Conservation (phyloP, 2,888 invertebrate species). For the Monochamus alternatus region DNA sequence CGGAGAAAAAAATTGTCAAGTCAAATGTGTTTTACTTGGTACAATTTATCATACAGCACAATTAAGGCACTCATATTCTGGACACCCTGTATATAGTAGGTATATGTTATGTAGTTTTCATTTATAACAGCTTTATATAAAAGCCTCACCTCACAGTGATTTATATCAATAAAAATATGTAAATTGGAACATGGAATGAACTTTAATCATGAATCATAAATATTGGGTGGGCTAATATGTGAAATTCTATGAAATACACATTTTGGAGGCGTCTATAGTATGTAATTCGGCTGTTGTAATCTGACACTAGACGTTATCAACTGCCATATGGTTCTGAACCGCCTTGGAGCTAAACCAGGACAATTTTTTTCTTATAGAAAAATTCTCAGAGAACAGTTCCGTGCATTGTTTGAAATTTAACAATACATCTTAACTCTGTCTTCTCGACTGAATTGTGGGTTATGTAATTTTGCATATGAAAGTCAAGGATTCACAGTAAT, state of each 20-base stretch:
- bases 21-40: too few species aligned
- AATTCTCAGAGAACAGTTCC: slow-evolving; percentile 18
- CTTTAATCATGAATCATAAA: slow-evolving; percentile 11
- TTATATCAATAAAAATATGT: background rate
- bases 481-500: slow-evolving; percentile 21
- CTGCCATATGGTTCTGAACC: slow-evolving; percentile 15
- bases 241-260: slow-evolving; percentile 15
- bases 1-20: too few species aligned
- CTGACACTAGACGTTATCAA: slow-evolving; percentile 12
- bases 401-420: slow-evolving; percentile 30
- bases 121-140: too few species aligned
- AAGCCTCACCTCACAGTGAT: background rate
- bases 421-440: slow-evolving; percentile 25
- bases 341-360: slow-evolving; percentile 17
- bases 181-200: too few species aligned
- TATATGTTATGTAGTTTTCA: background rate
- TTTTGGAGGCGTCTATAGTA: slow-evolving; percentile 16
- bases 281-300: slow-evolving; percentile 7
- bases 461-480: background rate
- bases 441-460: slow-evolving; percentile 14
- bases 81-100: too few species aligned
- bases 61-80: too few species aligned
- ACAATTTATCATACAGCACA: too few species aligned
- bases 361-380: slow-evolving; percentile 13
- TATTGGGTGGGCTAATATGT: slow-evolving; percentile 30